Conservation (phyloP, 2,113 vertebrate genomes). For the Scalopus aquaticus region DNA sequence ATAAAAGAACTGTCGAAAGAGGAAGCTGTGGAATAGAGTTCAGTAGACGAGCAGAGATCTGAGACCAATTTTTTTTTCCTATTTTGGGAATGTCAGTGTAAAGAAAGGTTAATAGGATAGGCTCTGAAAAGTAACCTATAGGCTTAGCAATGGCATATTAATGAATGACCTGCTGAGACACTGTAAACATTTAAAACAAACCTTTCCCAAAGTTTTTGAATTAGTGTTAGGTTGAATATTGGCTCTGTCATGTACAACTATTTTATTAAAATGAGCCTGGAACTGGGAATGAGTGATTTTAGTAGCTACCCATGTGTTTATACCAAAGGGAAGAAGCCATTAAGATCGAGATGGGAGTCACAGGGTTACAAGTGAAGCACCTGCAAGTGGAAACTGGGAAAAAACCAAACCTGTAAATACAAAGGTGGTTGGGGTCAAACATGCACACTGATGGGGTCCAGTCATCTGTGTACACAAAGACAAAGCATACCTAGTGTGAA, state of each 20-base stretch:
- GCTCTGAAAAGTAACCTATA: neutral
- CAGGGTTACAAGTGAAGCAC: neutral
- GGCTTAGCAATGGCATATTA: neutral
- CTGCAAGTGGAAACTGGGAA: neutral
- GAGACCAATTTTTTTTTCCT: too few relatives aligned
- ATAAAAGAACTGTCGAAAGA: neutral
- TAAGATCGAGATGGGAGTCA: neutral
- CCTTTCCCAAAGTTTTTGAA: neutral
- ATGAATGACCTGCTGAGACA: neutral
- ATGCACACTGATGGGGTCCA: too few relatives aligned
- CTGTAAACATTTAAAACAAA: neutral
- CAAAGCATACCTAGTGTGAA: too few relatives aligned
- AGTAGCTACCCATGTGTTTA: too few relatives aligned
- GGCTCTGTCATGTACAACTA: neutral
- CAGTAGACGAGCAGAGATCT: neutral
- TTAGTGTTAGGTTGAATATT: neutral
- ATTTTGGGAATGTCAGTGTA: neutral
- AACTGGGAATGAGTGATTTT: neutral
- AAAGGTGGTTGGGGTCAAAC: neutral
- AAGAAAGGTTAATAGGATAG: neutral
- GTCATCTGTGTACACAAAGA: too few relatives aligned
- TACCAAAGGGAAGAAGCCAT: neutral
- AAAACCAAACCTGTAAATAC: neutral
- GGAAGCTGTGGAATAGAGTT: neutral
- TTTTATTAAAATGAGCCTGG: neutral